Conservation (phyloP, 2,113 vertebrate genomes). For the Furnarius figulus region DNA sequence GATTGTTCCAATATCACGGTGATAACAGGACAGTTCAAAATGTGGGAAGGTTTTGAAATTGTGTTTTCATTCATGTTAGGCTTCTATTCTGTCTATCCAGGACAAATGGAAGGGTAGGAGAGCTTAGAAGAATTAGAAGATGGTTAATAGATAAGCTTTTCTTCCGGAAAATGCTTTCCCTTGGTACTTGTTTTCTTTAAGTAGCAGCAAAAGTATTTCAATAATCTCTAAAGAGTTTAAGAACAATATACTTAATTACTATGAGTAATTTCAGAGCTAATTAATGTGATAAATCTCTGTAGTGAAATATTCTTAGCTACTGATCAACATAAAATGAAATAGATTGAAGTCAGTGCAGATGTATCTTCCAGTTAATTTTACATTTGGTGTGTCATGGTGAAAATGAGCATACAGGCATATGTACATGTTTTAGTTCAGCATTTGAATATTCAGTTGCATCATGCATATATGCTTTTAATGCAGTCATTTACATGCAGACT, state of each 20-base stretch:
- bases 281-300: slow-evolving; percentile 78
- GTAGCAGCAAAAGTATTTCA: slow-evolving; percentile 66
- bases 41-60: not conserved
- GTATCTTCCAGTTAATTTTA: not conserved
- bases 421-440: not conserved
- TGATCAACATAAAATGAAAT: slow-evolving; percentile 67
- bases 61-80: not conserved
- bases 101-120: not conserved
- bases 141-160: not conserved
- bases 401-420: not conserved
- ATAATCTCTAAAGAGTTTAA: slow-evolving; percentile 76
- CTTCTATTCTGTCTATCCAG: not conserved
- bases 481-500: not conserved
- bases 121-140: not conserved
- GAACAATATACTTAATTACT: slow-evolving; percentile 80
- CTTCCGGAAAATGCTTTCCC: not conserved
- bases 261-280: slow-evolving; percentile 76
- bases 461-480: not conserved
- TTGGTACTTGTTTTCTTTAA: slow-evolving; percentile 66
- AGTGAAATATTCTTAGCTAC: slow-evolving; percentile 74
- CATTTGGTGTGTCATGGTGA: not conserved
- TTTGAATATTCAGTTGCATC: not conserved
- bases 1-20: not conserved
- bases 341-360: slow-evolving; percentile 7
- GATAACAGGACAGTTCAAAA: not conserved